phyloP scores from a whole-genome alignment of 2,797 vertebrate species.

The Acanthis flammea region DNA sequence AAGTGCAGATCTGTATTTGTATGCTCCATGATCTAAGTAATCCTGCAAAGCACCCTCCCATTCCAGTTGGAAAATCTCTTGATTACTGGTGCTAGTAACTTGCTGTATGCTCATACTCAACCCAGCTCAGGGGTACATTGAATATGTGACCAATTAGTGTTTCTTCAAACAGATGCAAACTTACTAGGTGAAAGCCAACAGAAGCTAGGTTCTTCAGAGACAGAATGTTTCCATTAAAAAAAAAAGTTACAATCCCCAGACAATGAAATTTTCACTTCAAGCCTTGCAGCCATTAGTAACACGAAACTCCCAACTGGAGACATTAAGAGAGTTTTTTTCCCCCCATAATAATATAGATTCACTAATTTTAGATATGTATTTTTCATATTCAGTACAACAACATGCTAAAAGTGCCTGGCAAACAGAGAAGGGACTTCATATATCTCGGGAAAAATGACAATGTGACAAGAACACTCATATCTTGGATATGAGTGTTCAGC shows the following conservation, averaged over 20 bases:
- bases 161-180: background rate
- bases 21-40: background rate
- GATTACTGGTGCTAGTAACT: background rate
- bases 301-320: background rate
- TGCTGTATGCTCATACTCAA: fast-evolving
- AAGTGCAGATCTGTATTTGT: background rate
- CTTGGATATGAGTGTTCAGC: background rate
- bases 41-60: background rate
- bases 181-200: background rate
- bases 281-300: background rate
- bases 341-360: background rate
- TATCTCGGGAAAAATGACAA: background rate
- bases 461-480: background rate
- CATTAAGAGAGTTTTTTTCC: fast-evolving
- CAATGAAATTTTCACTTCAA: background rate
- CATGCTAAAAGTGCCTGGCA: background rate
- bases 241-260: background rate
- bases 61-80: background rate
- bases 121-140: background rate
- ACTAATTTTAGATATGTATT: background rate
- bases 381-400: background rate
- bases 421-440: background rate
- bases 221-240: background rate
- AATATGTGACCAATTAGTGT: background rate
- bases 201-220: background rate